These are phyloP conservation scores for Andrena marginata DNA, from an alignment of 2,888 invertebrate genomes.

Conservation along the genomic window DNA sequence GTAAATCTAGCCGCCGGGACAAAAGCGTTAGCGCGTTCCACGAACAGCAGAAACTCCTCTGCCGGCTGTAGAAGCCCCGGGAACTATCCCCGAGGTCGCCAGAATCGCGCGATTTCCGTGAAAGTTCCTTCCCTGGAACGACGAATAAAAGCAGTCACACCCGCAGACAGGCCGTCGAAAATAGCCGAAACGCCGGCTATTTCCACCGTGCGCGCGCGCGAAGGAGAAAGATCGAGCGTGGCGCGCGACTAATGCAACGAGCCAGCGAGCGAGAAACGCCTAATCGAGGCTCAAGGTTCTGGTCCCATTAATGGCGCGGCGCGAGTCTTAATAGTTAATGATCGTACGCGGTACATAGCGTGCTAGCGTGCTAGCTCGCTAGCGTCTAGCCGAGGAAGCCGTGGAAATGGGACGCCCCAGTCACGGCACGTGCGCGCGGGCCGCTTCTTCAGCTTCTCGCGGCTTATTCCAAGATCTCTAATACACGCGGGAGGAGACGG, in stretches of 20 bases:
- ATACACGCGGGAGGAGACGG: constrained; percentile 13
- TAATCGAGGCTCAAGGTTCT: constrained; percentile 60
- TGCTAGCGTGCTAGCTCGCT: constrained; percentile 1
- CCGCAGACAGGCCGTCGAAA: constrained; percentile 42
- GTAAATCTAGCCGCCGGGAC: background rate
- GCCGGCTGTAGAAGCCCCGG: background rate
- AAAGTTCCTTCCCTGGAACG: constrained; percentile 44
- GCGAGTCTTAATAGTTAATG: constrained; percentile 24
- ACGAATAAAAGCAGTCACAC: constrained; percentile 12
- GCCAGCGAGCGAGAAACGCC: constrained; percentile 9
- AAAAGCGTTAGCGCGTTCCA: constrained; percentile 4
- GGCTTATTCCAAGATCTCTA: constrained; percentile 61
- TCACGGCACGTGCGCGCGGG: constrained; percentile 41
- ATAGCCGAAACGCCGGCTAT: constrained; percentile 50
- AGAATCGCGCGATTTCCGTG: constrained; percentile 4
- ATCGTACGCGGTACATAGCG: constrained; percentile 18
- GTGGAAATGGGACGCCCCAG: constrained; percentile 30
- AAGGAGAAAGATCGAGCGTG: constrained; percentile 32
- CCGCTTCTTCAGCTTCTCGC: constrained; percentile 13
- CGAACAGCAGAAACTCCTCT: constrained; percentile 12
- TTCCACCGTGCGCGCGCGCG: constrained; percentile 40
- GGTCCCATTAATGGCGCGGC: constrained; percentile 49
- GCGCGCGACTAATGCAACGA: constrained; percentile 42
- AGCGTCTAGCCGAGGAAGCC: constrained; percentile 43
- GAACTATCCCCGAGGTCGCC: background rate